phyloP scores from a whole-genome alignment of 2,797 vertebrate genomes.

The Paramormyrops hopkinsi region DNA sequence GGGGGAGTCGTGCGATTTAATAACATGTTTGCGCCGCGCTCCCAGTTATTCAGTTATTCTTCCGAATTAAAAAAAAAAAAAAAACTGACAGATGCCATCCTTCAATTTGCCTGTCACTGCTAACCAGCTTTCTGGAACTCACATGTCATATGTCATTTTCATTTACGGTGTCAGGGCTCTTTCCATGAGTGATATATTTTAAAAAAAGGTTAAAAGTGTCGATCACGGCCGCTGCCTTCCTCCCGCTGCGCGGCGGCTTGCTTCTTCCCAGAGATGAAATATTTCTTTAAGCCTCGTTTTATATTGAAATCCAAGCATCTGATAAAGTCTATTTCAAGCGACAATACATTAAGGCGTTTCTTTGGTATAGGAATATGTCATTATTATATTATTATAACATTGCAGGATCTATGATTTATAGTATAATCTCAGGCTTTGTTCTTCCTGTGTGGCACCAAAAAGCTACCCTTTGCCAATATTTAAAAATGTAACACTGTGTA shows the following conservation, averaged over 20 bases:
- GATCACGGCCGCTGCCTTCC: background rate
- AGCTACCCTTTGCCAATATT: background rate
- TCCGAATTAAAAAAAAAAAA: slow-evolving; percentile 6
- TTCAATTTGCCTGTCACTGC: slow-evolving; percentile 12
- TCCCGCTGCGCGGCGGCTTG: background rate
- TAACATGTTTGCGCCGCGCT: background rate
- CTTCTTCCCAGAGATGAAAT: background rate
- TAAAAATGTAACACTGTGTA: background rate
- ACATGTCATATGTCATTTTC: background rate
- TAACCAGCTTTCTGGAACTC: slow-evolving; percentile 9
- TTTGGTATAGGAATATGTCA: background rate
- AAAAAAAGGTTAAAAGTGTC: slow-evolving; percentile 4
- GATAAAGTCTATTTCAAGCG: slow-evolving; percentile 6
- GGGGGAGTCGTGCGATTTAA: background rate
- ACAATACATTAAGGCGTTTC: background rate
- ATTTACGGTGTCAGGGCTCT: background rate
- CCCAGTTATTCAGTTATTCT: background rate
- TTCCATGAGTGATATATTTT: slow-evolving; percentile 2
- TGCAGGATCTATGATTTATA: background rate
- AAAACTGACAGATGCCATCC: slow-evolving; percentile 10
- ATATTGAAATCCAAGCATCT: background rate
- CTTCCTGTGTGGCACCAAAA: background rate
- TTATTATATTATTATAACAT: background rate
- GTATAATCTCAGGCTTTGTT: background rate
- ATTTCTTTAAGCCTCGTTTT: slow-evolving; percentile 5